Percentiles rank a stretch among this genome's conserved stretches.
Conservation (phyloP, 2,888 invertebrate genomes). For the Noctua pronuba region DNA sequence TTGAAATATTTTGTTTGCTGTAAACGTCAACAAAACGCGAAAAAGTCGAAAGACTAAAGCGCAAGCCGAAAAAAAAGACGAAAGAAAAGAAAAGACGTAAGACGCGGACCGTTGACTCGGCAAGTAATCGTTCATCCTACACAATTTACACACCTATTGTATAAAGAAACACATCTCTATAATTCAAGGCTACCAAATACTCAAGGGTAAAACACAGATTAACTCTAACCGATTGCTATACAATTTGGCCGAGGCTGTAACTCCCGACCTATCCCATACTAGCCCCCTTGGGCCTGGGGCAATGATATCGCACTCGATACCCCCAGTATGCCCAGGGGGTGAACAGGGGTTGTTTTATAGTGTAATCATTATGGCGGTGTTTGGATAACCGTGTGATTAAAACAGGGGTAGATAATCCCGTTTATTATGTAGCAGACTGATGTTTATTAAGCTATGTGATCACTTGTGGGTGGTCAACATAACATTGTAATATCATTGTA, state of each 20-base stretch:
- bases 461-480: background rate
- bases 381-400: constrained; percentile 55
- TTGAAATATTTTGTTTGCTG: too few relatives aligned
- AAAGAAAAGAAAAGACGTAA: too few relatives aligned
- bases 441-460: constrained; percentile 37
- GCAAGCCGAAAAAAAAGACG: too few relatives aligned
- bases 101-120: too few relatives aligned
- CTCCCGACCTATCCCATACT: constrained; percentile 53
- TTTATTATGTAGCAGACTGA: constrained; percentile 37
- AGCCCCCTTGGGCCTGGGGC: constrained; percentile 56
- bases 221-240: constrained; percentile 58
- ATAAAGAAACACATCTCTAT: constrained; percentile 18
- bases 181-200: constrained; percentile 41
- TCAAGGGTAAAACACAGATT: constrained; percentile 50
- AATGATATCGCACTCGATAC: constrained; percentile 63
- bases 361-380: constrained; percentile 50
- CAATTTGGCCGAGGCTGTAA: constrained; percentile 53
- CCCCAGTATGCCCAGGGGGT: constrained; percentile 50
- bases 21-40: too few relatives aligned
- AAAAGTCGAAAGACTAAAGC: too few relatives aligned
- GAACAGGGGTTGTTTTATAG: constrained; percentile 63
- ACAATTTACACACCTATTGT: constrained; percentile 10
- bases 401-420: constrained; percentile 29
- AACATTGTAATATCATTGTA: constrained; percentile 7
- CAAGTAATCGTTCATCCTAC: background rate